These are phyloP conservation scores for Takifugu rubripes DNA, from an alignment of 2,797 vertebrate genomes.

Conservation along the genomic window DNA sequence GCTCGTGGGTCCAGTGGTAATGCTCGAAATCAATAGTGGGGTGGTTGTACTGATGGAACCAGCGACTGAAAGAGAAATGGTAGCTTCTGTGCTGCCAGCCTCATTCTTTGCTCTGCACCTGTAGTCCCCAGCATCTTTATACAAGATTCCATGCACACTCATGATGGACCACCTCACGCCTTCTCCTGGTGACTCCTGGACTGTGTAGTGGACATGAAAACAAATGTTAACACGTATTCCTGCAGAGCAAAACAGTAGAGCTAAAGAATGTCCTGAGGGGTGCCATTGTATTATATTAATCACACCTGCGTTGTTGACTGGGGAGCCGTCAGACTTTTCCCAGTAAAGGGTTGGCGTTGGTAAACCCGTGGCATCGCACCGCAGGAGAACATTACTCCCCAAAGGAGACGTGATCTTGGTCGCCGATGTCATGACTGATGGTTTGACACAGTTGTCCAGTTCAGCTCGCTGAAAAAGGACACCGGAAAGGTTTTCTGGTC, in stretches of 20 bases:
- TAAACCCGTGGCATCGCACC: conserved; percentile 87
- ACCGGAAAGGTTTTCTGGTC: conserved; percentile 84
- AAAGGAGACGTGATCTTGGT: conserved; percentile 89
- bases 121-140: conserved; percentile 89
- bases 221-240: conserved; percentile 7
- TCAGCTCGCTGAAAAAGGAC: conserved; percentile 88
- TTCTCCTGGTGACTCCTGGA: conserved; percentile 91
- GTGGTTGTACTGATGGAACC: conserved; percentile 73
- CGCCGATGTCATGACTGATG: conserved; percentile 90
- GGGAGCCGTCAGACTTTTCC: conserved; percentile 76
- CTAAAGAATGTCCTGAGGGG: not conserved
- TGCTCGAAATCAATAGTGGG: conserved; percentile 44
- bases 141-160: conserved; percentile 84
- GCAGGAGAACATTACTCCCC: conserved; percentile 92
- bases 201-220: conserved; percentile 60
- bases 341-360: conserved; percentile 89
- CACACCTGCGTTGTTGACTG: conserved; percentile 87
- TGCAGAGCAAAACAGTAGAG: too few relatives aligned
- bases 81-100: conserved; percentile 84
- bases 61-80: conserved; percentile 82
- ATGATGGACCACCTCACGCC: conserved; percentile 94
- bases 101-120: conserved; percentile 92
- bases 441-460: conserved; percentile 89
- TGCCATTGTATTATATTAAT: not conserved
- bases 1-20: conserved; percentile 23